Conservation (phyloP, 2,888 invertebrate genomes). For the Ariolimax columbianus region DNA sequence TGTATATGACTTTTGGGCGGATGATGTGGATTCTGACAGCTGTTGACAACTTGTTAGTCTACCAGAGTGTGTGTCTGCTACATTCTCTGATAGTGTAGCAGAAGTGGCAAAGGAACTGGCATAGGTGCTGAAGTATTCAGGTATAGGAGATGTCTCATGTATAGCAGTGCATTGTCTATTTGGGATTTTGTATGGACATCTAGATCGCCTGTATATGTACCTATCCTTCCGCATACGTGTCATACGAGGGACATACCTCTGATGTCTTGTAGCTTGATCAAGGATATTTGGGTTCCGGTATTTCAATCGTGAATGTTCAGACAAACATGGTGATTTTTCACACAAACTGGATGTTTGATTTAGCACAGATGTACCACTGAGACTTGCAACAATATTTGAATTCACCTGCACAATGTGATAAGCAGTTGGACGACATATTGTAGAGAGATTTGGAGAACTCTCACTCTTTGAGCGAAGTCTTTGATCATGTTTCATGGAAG, state of each 20-base stretch:
- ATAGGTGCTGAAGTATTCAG: slow-evolving; percentile 42
- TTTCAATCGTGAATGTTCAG: slow-evolving; percentile 7
- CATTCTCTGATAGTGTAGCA: neutral
- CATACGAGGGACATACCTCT: slow-evolving; percentile 50
- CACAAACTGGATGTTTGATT: neutral
- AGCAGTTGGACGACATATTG: slow-evolving; percentile 18
- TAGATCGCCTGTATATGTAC: slow-evolving; percentile 52
- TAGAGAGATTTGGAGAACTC: slow-evolving; percentile 51
- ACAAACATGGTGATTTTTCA: slow-evolving; percentile 4
- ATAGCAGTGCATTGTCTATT: slow-evolving; percentile 67
- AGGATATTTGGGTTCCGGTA: slow-evolving; percentile 24
- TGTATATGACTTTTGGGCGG: slow-evolving; percentile 26
- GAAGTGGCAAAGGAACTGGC: slow-evolving; percentile 13
- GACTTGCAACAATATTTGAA: slow-evolving; percentile 34
- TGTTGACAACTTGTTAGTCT: neutral
- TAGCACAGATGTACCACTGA: neutral
- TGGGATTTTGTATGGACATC: slow-evolving; percentile 74
- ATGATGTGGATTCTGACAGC: slow-evolving; percentile 32
- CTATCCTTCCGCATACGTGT: slow-evolving; percentile 59
- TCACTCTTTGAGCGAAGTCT: slow-evolving; percentile 64
- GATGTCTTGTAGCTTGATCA: neutral
- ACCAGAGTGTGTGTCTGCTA: neutral
- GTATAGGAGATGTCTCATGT: slow-evolving; percentile 61
- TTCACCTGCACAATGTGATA: slow-evolving; percentile 32
- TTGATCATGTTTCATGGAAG: slow-evolving; percentile 18